Evolutionary conservation across 2,888 invertebrate species (phyloP), one percentile per base, ranked within the genome.

Genomic region (Loripinus fragilis): DNA sequence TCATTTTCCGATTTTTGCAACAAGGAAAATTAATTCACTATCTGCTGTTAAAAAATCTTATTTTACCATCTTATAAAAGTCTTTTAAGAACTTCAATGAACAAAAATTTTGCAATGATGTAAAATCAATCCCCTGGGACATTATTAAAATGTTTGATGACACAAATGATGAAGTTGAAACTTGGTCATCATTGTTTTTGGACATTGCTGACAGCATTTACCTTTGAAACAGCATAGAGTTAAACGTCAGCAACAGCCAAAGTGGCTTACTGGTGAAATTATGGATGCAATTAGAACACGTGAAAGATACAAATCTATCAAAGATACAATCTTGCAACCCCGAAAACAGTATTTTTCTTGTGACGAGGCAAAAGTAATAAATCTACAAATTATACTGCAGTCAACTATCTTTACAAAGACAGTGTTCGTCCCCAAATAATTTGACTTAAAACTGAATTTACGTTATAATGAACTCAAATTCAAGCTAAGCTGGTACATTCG

Each of bases 1-100:
- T 20, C 45, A 68, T 30, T 68, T 30, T 33, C 48, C 48, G 1
- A 30, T 48, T 10, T 48, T 45, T 68, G 20, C 48, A 10, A 33
- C 50, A 5, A 45, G 68, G 1, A 68, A 68, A 28, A 15, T 28
- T 12, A 55, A 55, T 55, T 50, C 1, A 28, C 20, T 30, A 48
- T 20, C 33, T 33, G 30, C 48, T n/a, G n/a, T n/a, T n/a, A n/a
- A n/a, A 33, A 68, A 45, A 23, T 42, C 30, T 48, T 28, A 55
- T 28, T 28, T 25, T 55, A 25, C 55, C 3, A 55, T 55, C 7
- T 25, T 28, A 55, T 55, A 45, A n/a, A 45, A 48, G 28, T 68
- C 68, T 23, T 68, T 68, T 20, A 68, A 68, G 20, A 68, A 68
- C 25, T 68, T 68, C 30, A 20, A 28, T 30, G 30, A 68, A 7